Base-by-base conservation (phyloP, 2,888 invertebrate species). In the Drosophila meridiana region DNA sequence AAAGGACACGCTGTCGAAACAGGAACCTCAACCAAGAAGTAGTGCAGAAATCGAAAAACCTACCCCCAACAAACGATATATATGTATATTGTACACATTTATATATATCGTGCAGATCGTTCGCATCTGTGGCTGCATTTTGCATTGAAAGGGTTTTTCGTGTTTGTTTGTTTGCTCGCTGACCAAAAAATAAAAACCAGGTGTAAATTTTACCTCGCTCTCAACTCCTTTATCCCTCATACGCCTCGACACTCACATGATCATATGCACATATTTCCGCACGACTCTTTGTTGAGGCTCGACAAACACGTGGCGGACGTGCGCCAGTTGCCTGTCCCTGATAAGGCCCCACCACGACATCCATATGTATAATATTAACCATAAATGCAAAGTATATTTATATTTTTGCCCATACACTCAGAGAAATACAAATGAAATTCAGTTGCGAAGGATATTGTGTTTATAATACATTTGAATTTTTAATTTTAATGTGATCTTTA, bases 51-150 rank as follows among this genome's bases (percentile, higher is more conserved):
- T 65, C 43, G 58, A 20, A 48, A 78, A 78, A 78, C 40, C 77
- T 69, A 78, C 79, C 78, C 78, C 73, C 65, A 68, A 45, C n/a
- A 7, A n/a, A 50, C 13, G 28, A 3, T 2, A 47, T 28, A 47
- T 47, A 32, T 48, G 4, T n/a, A 28, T 11, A 11, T 13, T 13
- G n/a, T 30, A 48, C 0, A 45, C 1, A 48, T 14, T 8, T 1
- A 30, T 4, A 55, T 40, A 59, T 40, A 32, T 14, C 58, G 70
- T 65, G 75, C 40, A 66, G 69, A 70, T 76, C 70, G 43, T 14
- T 78, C 79, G 82, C 89, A 90, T 87, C 81, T 85, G 89, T 85
- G 82, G 76, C 60, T 86, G 78, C 82, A 86, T 83, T 86, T 76
- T 42, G 61, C 57, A 61, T 58, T 70, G 65, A 82, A 82, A 87